Evolutionary conservation across 1,140 invertebrate species (phyloP), one percentile per base, ranked within the genome.

Genomic region (Brachystomella parvula): DNA sequence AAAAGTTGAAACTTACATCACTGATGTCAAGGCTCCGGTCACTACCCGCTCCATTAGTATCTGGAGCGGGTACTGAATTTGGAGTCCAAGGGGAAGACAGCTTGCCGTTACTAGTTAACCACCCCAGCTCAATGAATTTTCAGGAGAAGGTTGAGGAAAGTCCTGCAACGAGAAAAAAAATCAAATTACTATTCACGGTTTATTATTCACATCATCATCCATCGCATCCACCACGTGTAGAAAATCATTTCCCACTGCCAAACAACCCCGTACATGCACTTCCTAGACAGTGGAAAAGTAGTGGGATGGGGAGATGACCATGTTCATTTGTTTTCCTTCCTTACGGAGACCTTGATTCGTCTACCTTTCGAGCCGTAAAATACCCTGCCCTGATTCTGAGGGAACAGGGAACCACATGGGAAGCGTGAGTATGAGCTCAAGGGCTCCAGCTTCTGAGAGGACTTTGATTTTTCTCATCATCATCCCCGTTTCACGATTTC

Each of bases 11-110:
- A 67, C 73, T 74, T 74, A 75, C 73, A 79, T 89, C 88, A 76
- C 87, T 88, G 76, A 89, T 88, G 80, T 89, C 87, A 77, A 89
- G 82, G 78, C 88, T 87, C 77, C 85, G 85, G 82, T 88, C 86
- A 82, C 85, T 86, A 82, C 86, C 76, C 30, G 79, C 77, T 70
- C 78, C 78, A 67, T 75, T 75, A n/a, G 76, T 74, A 63, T 77
- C 76, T 80, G 82, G 75, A 60, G 76, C 83, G 83, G 83, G 82
- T 84, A 83, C 81, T 81, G 81, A 83, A 84, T 85, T 83, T 83
- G 86, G 84, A 79, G 86, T 88, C 88, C 88, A 90, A 84, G 87
- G 86, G 77, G 88, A 89, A 81, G 87, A 86, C 87, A 90, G 89
- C 82, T 86, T 89, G 87, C 86, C 85, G 84, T 63, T 56, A 29